A percentile compares a stretch with the other conserved stretches of the same genome.
These are phyloP conservation scores for Saccostrea glomerata DNA, from an alignment of 1,140 invertebrate species.

Conservation along the genomic window DNA sequence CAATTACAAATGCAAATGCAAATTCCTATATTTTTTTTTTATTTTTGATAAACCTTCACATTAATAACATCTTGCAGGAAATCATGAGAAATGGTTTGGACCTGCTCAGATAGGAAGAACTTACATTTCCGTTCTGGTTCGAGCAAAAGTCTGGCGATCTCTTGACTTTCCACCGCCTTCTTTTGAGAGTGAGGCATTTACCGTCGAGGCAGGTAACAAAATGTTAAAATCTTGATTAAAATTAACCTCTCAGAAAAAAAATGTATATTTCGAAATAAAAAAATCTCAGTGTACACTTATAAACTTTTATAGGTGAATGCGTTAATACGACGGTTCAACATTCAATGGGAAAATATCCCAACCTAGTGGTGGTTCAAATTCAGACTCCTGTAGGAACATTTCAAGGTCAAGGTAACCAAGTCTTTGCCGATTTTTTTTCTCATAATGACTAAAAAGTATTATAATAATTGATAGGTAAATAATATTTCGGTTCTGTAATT, in stretches of 20 bases:
- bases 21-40: not conserved
- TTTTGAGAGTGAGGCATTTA: not conserved
- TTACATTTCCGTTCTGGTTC: not conserved
- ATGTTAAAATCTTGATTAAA: not conserved
- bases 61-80: not conserved
- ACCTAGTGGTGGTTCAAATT: not conserved
- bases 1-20: too few species aligned
- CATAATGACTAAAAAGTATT: too few species aligned
- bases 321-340: not conserved
- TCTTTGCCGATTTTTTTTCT: too few species aligned
- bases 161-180: not conserved
- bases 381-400: not conserved
- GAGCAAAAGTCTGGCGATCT: not conserved
- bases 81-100: not conserved
- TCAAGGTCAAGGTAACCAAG: slow-evolving; percentile 16
- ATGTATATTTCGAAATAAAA: not conserved
- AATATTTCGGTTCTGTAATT: too few species aligned
- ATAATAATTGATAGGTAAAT: too few species aligned
- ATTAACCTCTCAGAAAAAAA: not conserved
- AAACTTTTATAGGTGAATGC: not conserved
- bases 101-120: not conserved
- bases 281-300: not conserved
- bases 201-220: not conserved
- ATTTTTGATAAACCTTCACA: not conserved
- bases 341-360: not conserved